Evolutionary conservation across 2,888 invertebrate genomes (phyloP).

Genomic region (Ichneumoninae sp.): DNA sequence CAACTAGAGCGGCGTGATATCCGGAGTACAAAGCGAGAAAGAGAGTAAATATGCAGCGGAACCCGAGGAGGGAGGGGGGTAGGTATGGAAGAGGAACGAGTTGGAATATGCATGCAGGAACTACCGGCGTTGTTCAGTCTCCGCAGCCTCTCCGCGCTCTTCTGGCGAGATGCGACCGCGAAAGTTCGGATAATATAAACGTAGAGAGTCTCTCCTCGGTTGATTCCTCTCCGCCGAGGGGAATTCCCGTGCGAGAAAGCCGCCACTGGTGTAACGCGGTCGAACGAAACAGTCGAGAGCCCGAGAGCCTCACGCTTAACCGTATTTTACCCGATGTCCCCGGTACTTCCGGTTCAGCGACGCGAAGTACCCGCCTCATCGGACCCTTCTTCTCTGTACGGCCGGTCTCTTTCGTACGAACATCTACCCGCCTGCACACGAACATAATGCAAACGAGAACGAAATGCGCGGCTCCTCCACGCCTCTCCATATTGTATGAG

Average conservation of each 20-base stretch:
- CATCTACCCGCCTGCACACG: background rate
- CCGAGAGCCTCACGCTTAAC: constrained; percentile 56
- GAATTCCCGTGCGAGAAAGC: background rate
- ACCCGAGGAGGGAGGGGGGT: constrained; percentile 16
- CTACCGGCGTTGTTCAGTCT: constrained; percentile 30
- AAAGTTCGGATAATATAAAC: constrained; percentile 16
- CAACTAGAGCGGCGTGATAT: constrained; percentile 72
- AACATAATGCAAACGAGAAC: background rate
- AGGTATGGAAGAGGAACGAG: constrained; percentile 21
- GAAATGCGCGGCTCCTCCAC: background rate
- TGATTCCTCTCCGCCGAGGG: constrained; percentile 1
- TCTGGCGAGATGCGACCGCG: background rate
- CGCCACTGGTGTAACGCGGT: background rate
- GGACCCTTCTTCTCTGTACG: constrained; percentile 18
- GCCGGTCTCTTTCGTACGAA: background rate
- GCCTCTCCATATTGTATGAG: background rate
- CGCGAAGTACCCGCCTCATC: constrained; percentile 20
- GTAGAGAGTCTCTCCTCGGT: background rate
- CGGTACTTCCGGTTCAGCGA: constrained; percentile 70
- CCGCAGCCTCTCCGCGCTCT: constrained; percentile 21
- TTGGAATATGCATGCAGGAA: constrained; percentile 65
- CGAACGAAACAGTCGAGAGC: background rate
- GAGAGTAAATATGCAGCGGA: constrained; percentile 67
- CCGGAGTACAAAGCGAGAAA: constrained; percentile 72
- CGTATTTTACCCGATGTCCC: constrained; percentile 73